Evolutionary conservation across 2,113 vertebrate species (phyloP).

Genomic region (Cyprinus carpio): DNA sequence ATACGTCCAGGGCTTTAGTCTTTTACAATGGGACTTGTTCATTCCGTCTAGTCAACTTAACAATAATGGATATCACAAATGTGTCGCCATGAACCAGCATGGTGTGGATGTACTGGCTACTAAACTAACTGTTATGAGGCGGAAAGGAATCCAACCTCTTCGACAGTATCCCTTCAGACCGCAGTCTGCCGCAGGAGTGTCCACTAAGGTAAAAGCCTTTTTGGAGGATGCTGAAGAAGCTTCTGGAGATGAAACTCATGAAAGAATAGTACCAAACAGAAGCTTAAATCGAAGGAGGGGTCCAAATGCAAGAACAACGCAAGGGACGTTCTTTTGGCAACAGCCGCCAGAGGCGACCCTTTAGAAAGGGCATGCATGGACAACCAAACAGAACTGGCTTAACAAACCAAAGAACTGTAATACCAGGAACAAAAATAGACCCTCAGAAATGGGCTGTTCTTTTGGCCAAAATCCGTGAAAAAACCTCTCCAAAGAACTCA

Average conservation of each 20-base stretch:
- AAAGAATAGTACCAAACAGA: conserved; percentile 45
- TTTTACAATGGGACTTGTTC: conserved; percentile 79
- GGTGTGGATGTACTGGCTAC: conserved; percentile 79
- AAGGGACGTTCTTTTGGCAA: conserved; percentile 54
- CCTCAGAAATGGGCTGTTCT: conserved; percentile 89
- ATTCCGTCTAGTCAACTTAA: conserved; percentile 71
- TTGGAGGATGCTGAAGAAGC: conserved; percentile 75
- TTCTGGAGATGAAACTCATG: conserved; percentile 71
- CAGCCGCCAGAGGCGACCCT: conserved; percentile 58
- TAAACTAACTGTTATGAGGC: conserved; percentile 74
- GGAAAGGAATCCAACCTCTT: conserved; percentile 63
- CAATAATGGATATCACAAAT: conserved; percentile 85
- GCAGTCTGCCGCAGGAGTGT: conserved; percentile 71
- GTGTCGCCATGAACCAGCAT: conserved; percentile 84
- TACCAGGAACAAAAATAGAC: conserved; percentile 83
- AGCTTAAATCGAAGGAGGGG: conserved; percentile 14
- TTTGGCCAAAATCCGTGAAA: conserved; percentile 89
- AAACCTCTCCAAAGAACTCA: conserved; percentile 66
- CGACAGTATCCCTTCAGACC: conserved; percentile 73
- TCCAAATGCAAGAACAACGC: conserved; percentile 34
- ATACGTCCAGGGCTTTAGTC: conserved; percentile 70
- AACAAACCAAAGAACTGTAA: conserved; percentile 79
- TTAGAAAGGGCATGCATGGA: conserved; percentile 59
- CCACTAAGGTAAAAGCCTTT: conserved; percentile 67
- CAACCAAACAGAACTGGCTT: conserved; percentile 79